Evolutionary conservation across 1,140 invertebrate genomes (phyloP).

Genomic region (Cheumatopsyche charites): DNA sequence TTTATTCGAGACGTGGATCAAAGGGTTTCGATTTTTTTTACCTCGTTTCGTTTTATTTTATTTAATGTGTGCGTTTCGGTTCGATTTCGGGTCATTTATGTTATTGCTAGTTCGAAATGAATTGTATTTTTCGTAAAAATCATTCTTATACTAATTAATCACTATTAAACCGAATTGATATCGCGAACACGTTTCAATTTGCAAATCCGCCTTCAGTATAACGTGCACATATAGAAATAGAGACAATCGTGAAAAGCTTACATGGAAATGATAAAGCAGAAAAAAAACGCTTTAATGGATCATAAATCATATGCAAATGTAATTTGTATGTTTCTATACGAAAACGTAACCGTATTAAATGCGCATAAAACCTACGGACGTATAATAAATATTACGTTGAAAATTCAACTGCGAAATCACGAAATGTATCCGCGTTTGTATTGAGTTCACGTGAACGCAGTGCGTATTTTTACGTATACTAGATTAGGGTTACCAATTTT

Average conservation of each 20-base stretch:
- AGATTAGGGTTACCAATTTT: too few species aligned
- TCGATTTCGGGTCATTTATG: too few species aligned
- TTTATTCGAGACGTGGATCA: conserved; percentile 27
- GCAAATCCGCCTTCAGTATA: too few species aligned
- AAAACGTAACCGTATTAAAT: conserved; percentile 15
- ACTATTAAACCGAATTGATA: too few species aligned
- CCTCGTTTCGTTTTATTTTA: neutral
- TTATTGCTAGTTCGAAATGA: too few species aligned
- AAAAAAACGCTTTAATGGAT: conserved; percentile 13
- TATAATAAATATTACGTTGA: conserved; percentile 16
- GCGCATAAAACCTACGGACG: conserved; percentile 11
- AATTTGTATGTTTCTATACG: conserved; percentile 14
- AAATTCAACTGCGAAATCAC: conserved; percentile 15
- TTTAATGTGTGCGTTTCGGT: too few species aligned
- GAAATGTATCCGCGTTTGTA: conserved; percentile 14
- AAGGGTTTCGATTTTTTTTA: conserved; percentile 2
- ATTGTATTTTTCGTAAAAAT: too few species aligned
- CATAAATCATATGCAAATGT: conserved; percentile 27
- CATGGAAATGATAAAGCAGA: conserved; percentile 22
- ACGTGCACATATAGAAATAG: neutral
- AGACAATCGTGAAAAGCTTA: conserved; percentile 23
- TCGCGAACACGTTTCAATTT: too few species aligned
- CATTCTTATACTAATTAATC: too few species aligned
- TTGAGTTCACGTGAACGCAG: neutral
- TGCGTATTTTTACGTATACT: too few species aligned